Conservation (phyloP, 2,888 invertebrate genomes). For the Copidosoma aretas region DNA sequence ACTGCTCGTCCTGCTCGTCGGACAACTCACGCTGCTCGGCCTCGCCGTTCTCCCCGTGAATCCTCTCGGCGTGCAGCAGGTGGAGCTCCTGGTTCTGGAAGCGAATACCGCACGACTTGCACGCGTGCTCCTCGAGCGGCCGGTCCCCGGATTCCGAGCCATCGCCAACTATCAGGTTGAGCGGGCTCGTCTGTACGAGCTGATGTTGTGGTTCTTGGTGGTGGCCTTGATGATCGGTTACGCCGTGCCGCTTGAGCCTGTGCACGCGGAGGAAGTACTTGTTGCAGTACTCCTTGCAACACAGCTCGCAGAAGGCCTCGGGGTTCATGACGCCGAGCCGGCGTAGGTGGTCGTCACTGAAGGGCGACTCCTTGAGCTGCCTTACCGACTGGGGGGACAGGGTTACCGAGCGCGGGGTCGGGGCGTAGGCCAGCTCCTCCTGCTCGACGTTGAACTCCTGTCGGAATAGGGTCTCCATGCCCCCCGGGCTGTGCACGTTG, state of each 20-base stretch:
- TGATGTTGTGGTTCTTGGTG: too few species aligned
- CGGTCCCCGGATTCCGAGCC: slow-evolving; percentile 64
- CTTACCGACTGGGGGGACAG: slow-evolving; percentile 62
- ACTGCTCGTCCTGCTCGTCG: slow-evolving; percentile 49
- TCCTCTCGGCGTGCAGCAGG: slow-evolving; percentile 52
- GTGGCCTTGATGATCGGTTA: too few species aligned
- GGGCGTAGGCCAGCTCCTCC: slow-evolving; percentile 54
- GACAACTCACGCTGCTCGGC: slow-evolving; percentile 48
- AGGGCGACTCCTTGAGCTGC: slow-evolving; percentile 74
- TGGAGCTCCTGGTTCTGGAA: slow-evolving; percentile 63
- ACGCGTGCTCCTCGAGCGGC: slow-evolving; percentile 61
- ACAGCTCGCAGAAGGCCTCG: slow-evolving; percentile 92
- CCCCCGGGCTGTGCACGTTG: slow-evolving; percentile 54
- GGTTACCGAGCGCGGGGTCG: slow-evolving; percentile 49
- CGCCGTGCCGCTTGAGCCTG: slow-evolving; percentile 91
- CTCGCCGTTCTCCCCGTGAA: slow-evolving; percentile 48
- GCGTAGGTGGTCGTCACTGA: slow-evolving; percentile 76
- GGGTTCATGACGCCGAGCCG: slow-evolving; percentile 83
- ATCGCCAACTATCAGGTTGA: slow-evolving; percentile 78
- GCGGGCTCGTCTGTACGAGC: slow-evolving; percentile 74
- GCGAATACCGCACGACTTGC: slow-evolving; percentile 65
- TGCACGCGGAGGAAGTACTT: slow-evolving; percentile 92
- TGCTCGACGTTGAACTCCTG: slow-evolving; percentile 59
- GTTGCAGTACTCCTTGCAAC: slow-evolving; percentile 92
- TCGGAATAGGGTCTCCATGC: slow-evolving; percentile 57